Conservation (phyloP, 2,888 invertebrate species). For the Norana najaformis region DNA sequence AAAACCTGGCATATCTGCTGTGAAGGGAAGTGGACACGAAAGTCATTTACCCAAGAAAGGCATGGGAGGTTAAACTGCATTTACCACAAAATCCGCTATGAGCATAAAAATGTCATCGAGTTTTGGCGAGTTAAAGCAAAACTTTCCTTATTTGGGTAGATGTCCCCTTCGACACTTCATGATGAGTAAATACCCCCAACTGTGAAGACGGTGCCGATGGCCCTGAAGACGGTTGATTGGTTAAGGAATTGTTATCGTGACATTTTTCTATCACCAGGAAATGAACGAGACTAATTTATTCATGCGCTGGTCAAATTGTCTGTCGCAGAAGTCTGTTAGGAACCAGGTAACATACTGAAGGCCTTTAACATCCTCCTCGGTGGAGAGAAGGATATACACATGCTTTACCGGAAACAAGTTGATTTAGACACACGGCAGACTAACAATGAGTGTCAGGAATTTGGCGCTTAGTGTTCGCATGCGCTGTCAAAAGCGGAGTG, state of each 20-base stretch:
- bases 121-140: too few species aligned
- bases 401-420: not conserved
- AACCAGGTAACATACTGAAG: not conserved
- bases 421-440: not conserved
- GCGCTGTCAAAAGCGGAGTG: not conserved
- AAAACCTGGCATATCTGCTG: too few species aligned
- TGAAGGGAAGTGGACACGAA: too few species aligned
- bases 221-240: not conserved
- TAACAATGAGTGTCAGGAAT: not conserved
- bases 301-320: too few species aligned
- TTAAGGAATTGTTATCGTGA: not conserved
- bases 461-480: not conserved
- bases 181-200: too few species aligned
- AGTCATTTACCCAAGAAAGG: too few species aligned
- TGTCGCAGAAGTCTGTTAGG: not conserved
- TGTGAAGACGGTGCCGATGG: too few species aligned
- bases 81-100: not conserved
- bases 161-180: too few species aligned
- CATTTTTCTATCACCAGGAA: not conserved
- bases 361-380: not conserved
- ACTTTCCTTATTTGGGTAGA: too few species aligned
- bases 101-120: too few species aligned
- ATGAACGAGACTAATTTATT: not conserved
- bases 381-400: not conserved
- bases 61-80: too few species aligned